A percentile compares a stretch with the other conserved stretches of the same genome.
Conservation (phyloP, 2,888 invertebrate species). For the Ormyrus nitidulus region DNA sequence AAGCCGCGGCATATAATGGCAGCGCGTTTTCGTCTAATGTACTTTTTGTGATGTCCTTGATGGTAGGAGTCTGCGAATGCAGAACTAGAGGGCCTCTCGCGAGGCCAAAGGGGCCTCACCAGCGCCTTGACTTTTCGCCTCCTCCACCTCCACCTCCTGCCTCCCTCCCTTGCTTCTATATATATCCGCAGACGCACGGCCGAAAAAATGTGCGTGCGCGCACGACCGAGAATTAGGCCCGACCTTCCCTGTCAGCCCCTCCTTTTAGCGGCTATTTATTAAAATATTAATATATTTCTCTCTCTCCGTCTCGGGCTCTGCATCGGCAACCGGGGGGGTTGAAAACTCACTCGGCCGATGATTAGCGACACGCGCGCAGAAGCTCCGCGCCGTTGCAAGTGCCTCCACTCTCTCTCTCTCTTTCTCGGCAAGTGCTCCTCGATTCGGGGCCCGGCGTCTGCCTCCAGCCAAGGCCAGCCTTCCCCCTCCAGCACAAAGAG, state of each 20-base stretch:
- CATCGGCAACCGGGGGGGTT: background rate
- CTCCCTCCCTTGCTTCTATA: constrained; percentile 23
- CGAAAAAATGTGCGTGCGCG: background rate
- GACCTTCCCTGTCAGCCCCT: constrained; percentile 43
- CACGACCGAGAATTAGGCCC: constrained; percentile 41
- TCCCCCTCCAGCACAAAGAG: constrained; percentile 51
- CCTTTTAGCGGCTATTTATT: constrained; percentile 43
- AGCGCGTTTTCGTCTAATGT: constrained; percentile 76
- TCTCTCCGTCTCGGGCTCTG: background rate
- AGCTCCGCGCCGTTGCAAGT: background rate
- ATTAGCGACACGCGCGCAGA: background rate
- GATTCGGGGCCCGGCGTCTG: constrained; percentile 70
- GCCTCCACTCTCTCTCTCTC: no score
- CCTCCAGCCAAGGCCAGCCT: constrained; percentile 11
- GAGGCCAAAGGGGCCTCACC: constrained; percentile 37
- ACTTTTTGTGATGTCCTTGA: constrained; percentile 75
- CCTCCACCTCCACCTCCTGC: no score
- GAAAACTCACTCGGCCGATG: background rate
- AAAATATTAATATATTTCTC: constrained; percentile 44
- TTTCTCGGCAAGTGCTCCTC: constrained; percentile 62
- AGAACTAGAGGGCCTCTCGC: constrained; percentile 70
- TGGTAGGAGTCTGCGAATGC: constrained; percentile 75
- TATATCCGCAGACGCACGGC: background rate
- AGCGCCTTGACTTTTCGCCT: constrained; percentile 33
- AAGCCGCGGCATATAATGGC: constrained; percentile 70